phyloP scores from a whole-genome alignment of 2,888 invertebrate genomes.

The Cheilosia grossa region DNA sequence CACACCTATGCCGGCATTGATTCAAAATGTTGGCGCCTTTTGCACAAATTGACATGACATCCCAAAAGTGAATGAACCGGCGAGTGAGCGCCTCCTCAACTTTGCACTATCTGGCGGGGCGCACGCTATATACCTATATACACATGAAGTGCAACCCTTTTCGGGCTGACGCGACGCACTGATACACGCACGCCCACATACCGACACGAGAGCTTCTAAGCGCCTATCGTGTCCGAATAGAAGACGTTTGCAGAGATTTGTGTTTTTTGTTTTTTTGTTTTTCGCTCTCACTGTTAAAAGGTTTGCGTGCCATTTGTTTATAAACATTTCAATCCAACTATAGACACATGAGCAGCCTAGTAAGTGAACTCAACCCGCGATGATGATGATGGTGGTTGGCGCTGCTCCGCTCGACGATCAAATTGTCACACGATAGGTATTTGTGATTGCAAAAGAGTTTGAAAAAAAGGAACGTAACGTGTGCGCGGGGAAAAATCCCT shows the following conservation, averaged over 20 bases:
- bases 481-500: conserved; percentile 35
- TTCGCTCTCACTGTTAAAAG: conserved; percentile 46
- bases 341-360: conserved; percentile 58
- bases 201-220: conserved; percentile 24
- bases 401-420: conserved; percentile 51
- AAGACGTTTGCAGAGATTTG: conserved; percentile 59
- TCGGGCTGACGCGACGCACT: conserved; percentile 24
- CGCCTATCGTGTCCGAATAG: conserved; percentile 49
- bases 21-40: conserved; percentile 69
- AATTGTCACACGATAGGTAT: conserved; percentile 69
- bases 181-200: conserved; percentile 47
- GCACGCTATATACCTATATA: conserved; percentile 49
- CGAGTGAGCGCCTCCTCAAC: conserved; percentile 60
- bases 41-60: conserved; percentile 72
- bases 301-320: conserved; percentile 82
- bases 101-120: conserved; percentile 54
- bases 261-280: conserved; percentile 12
- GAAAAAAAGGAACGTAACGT: conserved; percentile 1
- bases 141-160: conserved; percentile 69
- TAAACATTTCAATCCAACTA: conserved; percentile 78
- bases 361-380: conserved; percentile 35
- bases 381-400: conserved; percentile 26
- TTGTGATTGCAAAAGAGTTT: conserved; percentile 36
- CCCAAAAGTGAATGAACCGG: conserved; percentile 72
- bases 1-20: conserved; percentile 49